phyloP scores from a whole-genome alignment of 1,140 invertebrate genomes.

The Goniozus legneri region DNA sequence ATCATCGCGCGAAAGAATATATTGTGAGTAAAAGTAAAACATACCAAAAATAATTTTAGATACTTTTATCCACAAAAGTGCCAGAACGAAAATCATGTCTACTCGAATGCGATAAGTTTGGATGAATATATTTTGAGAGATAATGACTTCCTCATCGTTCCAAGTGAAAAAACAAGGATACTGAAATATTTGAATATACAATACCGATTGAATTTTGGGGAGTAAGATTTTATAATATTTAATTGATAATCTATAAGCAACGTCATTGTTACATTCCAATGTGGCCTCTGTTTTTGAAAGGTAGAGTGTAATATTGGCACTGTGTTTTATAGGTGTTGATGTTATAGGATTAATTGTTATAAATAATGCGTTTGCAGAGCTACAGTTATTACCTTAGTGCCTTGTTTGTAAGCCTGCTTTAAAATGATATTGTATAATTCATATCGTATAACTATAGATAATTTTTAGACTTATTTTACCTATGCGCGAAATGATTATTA shows the following conservation, averaged over 20 bases:
- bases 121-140: background rate
- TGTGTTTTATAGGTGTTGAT: conserved; percentile 2
- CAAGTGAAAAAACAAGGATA: too few species aligned
- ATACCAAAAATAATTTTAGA: background rate
- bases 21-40: background rate
- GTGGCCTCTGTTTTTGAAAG: conserved; percentile 6
- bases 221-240: conserved; percentile 3
- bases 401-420: conserved; percentile 9
- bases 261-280: conserved; percentile 17
- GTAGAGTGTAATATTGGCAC: conserved; percentile 5
- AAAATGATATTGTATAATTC: background rate
- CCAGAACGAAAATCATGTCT: background rate
- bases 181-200: too few species aligned
- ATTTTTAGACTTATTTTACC: too few species aligned
- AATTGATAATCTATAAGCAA: conserved; percentile 8
- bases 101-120: background rate
- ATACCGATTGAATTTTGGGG: background rate
- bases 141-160: too few species aligned
- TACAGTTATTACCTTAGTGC: conserved; percentile 10
- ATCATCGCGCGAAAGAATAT: background rate
- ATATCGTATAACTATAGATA: too few species aligned
- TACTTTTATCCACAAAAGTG: background rate
- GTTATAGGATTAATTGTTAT: conserved; percentile 13
- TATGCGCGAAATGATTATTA: too few species aligned
- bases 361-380: conserved; percentile 10